Evolutionary conservation across 1,140 invertebrate genomes (phyloP), one percentile per base, ranked within the genome.

Genomic region (Panagrolaimus sp.): DNA sequence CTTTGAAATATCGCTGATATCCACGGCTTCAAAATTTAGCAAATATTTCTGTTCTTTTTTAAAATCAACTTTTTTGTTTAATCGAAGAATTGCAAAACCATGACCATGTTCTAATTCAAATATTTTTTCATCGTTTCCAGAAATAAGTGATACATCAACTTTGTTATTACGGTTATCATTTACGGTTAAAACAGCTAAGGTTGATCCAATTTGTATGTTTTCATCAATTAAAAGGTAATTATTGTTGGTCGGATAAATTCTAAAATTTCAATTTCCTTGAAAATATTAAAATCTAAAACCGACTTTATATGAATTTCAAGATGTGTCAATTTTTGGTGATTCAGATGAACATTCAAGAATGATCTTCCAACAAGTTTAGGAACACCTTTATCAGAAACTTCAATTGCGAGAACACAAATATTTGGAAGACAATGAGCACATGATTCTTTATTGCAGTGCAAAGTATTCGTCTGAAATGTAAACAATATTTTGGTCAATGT

Each of bases 301-400:
- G 21, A 58, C 52, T 58, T 58, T 12, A 58, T 26, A 12, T 26
- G 10, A 24, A 58, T 58, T 24, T 58, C 21, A 28, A 28, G 52
- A 26, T 12, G 21, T 21, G 21, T 21, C 52, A 58, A 58, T 26
- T 58, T 58, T 58, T 58, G 21, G 4, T 58, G 21, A 28, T 21
- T 58, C 52, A 58, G 17, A 21, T 58, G 52, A n/a, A 58, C 52
- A 21, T 58, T 58, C 10, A 58, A 58, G 28, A 58, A 58, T 21
- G 52, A 21, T 21, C 52, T 21, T 26, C 52, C 52, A 12, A 28
- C 17, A 28, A 58, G 52, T 28, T 58, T 58, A n/a, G 52, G 52
- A 21, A 58, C 52, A 21, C 52, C 52, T 12, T 58, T 21, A 58
- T 58, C 52, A 24, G 21, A 26, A 28, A 28, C 52, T 21, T 58